Evolutionary conservation across 1,140 invertebrate species (phyloP), one percentile per base, ranked within the genome.

Genomic region (Drosophila quadrilineata): DNA sequence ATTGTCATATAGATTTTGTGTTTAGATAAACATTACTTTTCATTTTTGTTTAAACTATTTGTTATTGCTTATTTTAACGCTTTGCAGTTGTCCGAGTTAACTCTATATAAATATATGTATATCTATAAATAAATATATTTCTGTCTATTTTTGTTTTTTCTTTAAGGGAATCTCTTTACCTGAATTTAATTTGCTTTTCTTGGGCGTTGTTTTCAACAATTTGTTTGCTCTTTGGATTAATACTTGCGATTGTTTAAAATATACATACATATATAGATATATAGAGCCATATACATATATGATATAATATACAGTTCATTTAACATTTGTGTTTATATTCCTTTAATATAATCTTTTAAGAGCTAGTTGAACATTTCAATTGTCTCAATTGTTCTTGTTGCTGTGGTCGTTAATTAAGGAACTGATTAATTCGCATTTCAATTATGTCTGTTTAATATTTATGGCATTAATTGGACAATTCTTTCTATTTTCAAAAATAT

Each of bases 341-440:
- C n/a, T n/a, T n/a, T n/a, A n/a, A n/a, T n/a, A n/a, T n/a, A n/a
- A n/a, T n/a, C n/a, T 53, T 58, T 62, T 65, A 69, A 46, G 33
- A 54, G 43, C 68, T 80, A 80, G 38, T 68, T 84, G 49, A 80
- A 82, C 72, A 84, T 80, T 75, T 75, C 12, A 50, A 71, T 54
- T 75, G n/a, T n/a, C n/a, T n/a, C n/a, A n/a, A n/a, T n/a, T n/a
- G n/a, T n/a, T n/a, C n/a, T n/a, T n/a, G 43, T 66, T 60, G 41
- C 38, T 24, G 24, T 66, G 53, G 28, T 59, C 58, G 35, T 16
- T 24, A 17, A 41, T 31, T 54, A 31, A 26, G 36, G 26, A 43
- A 43, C 52, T 3, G 31, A 54, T 17, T 54, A 54, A 33, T 10
- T 53, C 41, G 26, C 26, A 29, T 48, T 48, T 29, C 4, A 43